Evolutionary conservation across 2,113 vertebrate species (phyloP).

Genomic region (Pogonocichla stellata): DNA sequence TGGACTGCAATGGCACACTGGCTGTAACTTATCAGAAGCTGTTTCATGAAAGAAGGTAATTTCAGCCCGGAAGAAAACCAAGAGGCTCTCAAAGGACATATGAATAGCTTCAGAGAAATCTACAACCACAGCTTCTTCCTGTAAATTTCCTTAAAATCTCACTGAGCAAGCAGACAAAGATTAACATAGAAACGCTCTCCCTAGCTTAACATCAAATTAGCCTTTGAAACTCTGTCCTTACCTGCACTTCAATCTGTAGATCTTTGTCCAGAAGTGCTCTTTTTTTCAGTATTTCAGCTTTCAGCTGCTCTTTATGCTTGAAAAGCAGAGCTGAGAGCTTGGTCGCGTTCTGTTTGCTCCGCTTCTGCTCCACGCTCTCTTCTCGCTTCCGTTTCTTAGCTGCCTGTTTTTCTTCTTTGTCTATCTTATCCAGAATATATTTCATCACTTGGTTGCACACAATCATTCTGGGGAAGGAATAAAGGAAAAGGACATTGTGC

Average conservation of each 20-base stretch:
- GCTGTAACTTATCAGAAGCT: background rate
- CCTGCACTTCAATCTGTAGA: slow-evolving; percentile 96
- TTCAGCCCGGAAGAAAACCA: background rate
- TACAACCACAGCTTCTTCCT: background rate
- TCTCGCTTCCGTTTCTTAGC: slow-evolving; percentile 95
- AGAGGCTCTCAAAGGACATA: background rate
- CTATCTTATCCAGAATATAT: slow-evolving; percentile 97
- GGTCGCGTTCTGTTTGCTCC: slow-evolving; percentile 93
- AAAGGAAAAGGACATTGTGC: background rate
- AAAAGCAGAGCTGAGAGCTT: slow-evolving; percentile 95
- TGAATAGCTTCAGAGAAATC: background rate
- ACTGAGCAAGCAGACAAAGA: background rate
- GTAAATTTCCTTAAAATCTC: background rate
- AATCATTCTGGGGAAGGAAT: slow-evolving; percentile 86
- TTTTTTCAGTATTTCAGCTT: slow-evolving; percentile 96
- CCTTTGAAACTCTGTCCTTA: slow-evolving; percentile 51
- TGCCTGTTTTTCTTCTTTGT: slow-evolving; percentile 97
- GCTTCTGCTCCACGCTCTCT: slow-evolving; percentile 96
- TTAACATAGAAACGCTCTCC: background rate
- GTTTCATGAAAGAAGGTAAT: background rate
- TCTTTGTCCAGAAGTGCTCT: slow-evolving; percentile 96
- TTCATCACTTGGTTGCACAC: slow-evolving; percentile 99
- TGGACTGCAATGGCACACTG: background rate
- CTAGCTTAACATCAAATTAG: background rate
- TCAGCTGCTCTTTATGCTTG: slow-evolving; percentile 97